phyloP scores from a whole-genome alignment of 2,113 vertebrate genomes.

The Corythoichthys intestinalis region DNA sequence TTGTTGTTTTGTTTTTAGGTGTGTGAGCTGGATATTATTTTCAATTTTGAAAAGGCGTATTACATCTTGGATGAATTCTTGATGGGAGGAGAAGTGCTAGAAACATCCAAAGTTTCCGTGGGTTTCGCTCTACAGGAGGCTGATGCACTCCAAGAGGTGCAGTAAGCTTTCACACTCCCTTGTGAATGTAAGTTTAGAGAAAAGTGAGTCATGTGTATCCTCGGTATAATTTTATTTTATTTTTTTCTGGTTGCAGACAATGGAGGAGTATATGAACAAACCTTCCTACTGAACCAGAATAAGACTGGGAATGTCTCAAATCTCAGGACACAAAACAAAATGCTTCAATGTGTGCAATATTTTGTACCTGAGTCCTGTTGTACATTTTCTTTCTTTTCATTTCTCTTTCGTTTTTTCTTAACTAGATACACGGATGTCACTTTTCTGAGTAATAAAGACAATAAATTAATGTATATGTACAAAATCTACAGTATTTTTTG shows the following conservation, averaged over 20 bases:
- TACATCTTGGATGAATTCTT: constrained; percentile 95
- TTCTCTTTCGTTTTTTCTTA: not conserved
- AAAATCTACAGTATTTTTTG: not conserved
- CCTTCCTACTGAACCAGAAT: constrained; percentile 74
- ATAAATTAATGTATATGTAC: not conserved
- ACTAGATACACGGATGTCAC: not conserved
- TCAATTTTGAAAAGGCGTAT: constrained; percentile 96
- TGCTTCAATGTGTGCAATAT: not conserved
- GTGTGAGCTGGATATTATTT: constrained; percentile 93
- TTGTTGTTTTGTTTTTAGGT: constrained; percentile 70
- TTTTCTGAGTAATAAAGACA: not conserved
- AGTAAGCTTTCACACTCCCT: constrained; percentile 22
- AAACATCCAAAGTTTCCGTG: constrained; percentile 83
- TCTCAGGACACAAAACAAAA: constrained; percentile 9
- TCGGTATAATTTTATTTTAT: constrained; percentile 9
- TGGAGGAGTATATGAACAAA: constrained; percentile 93
- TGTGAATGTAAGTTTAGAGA: not conserved
- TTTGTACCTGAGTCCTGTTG: not conserved
- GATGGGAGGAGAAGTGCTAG: constrained; percentile 87
- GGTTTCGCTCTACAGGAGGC: constrained; percentile 81
- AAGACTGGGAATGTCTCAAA: constrained; percentile 1
- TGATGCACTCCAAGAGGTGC: constrained; percentile 89
- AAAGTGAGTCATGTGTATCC: not conserved
- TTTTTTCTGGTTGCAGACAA: constrained; percentile 80
- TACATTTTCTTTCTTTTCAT: not conserved